These are phyloP conservation scores for Lamproptera curius DNA, from an alignment of 2,888 invertebrate species.

Conservation along the genomic window DNA sequence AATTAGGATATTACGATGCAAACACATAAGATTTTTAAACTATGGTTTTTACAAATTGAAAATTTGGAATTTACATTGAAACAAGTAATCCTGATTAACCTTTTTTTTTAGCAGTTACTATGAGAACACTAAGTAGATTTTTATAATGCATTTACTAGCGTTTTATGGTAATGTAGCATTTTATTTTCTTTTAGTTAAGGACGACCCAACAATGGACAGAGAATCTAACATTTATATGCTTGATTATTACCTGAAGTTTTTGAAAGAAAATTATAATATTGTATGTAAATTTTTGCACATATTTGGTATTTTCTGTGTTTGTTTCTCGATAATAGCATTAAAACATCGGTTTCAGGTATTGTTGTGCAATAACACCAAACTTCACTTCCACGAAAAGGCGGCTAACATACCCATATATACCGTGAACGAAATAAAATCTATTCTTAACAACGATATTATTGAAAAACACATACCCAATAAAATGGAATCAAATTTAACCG, in stretches of 20 bases:
- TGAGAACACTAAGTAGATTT: background rate
- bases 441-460: constrained; percentile 21
- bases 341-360: constrained; percentile 38
- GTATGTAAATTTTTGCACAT: constrained; percentile 17
- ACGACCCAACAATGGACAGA: background rate
- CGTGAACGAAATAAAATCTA: constrained; percentile 36
- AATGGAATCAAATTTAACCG: no score
- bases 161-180: background rate
- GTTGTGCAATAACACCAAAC: constrained; percentile 38
- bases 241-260: constrained; percentile 20
- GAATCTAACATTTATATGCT: constrained; percentile 11
- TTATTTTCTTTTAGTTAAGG: constrained; percentile 4
- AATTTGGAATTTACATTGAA: background rate
- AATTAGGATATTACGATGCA: background rate
- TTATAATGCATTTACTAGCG: background rate
- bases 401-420: constrained; percentile 34
- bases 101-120: no score
- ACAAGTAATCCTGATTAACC: no score
- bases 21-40: background rate
- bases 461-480: no score
- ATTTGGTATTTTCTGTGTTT: background rate
- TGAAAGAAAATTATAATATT: constrained; percentile 16
- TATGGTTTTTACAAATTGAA: background rate
- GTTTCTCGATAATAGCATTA: background rate
- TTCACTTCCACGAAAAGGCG: constrained; percentile 31